phyloP scores from a whole-genome alignment of 2,888 invertebrate genomes.

The Cephus pulcher region DNA sequence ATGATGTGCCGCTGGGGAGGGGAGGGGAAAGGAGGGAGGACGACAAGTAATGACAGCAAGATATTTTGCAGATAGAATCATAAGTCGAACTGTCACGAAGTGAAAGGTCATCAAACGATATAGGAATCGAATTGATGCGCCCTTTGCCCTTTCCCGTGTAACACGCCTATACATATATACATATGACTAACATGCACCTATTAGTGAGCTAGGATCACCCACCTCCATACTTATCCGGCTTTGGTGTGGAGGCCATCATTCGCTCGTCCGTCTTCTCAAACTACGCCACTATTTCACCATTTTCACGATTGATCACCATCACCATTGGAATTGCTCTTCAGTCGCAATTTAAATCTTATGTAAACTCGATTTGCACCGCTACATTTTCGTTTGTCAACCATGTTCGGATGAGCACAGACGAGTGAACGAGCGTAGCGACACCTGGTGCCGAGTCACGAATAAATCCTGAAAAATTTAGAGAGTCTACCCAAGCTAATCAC shows the following conservation, averaged over 20 bases:
- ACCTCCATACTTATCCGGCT: slow-evolving; percentile 63
- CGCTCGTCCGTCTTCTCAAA: slow-evolving; percentile 36
- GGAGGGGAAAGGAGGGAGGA: background rate
- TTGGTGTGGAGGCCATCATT: slow-evolving; percentile 62
- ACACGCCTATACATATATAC: no score
- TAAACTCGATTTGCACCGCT: slow-evolving; percentile 63
- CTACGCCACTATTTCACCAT: slow-evolving; percentile 57
- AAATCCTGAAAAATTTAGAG: background rate
- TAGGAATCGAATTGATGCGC: no score
- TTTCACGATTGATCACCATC: slow-evolving; percentile 50
- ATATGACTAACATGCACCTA: no score
- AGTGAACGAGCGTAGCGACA: slow-evolving; percentile 35
- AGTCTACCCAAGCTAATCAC: no score
- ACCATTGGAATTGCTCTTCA: slow-evolving; percentile 54
- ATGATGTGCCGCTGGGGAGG: slow-evolving; percentile 21
- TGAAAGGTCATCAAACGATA: no score
- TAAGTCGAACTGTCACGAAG: no score
- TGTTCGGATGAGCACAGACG: slow-evolving; percentile 46
- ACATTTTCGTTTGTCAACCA: slow-evolving; percentile 65
- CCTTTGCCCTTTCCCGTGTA: no score
- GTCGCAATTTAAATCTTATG: slow-evolving; percentile 61
- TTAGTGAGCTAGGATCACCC: slow-evolving; percentile 31
- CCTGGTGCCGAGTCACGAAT: slow-evolving; percentile 33
- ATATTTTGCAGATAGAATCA: no score
- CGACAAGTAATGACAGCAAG: background rate